phyloP scores from a whole-genome alignment of 2,888 invertebrate species.

The Tachystola acroxantha region DNA sequence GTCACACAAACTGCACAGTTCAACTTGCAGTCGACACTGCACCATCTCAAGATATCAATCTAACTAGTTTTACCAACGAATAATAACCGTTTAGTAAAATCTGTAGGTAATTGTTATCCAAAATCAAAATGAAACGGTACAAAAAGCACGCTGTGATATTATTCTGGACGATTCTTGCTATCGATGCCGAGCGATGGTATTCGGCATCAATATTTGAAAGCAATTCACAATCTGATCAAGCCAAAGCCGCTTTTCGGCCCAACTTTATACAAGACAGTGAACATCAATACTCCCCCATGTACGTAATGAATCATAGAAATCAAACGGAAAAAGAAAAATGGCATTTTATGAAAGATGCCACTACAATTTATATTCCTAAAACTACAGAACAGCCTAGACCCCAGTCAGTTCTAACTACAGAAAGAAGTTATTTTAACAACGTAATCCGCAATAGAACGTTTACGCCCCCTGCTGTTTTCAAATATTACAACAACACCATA shows the following conservation, averaged over 20 bases:
- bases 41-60: slow-evolving; percentile 2
- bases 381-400: background rate
- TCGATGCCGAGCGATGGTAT: slow-evolving; percentile 42
- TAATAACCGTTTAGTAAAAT: background rate
- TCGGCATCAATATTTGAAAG: slow-evolving; percentile 31
- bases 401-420: background rate
- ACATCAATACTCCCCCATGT: slow-evolving; percentile 11
- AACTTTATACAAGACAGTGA: slow-evolving; percentile 12
- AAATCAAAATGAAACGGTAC: slow-evolving; percentile 21
- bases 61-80: background rate
- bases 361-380: background rate
- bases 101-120: background rate
- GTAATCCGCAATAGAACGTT: background rate
- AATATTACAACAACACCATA: slow-evolving; percentile 23
- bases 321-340: slow-evolving; percentile 5
- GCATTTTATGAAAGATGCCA: slow-evolving; percentile 2
- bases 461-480: background rate
- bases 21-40: slow-evolving; percentile 15
- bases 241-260: too few species aligned
- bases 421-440: background rate
- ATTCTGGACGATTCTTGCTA: slow-evolving; percentile 19
- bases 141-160: slow-evolving; percentile 18
- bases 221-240: slow-evolving; percentile 6
- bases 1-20: slow-evolving; percentile 27
- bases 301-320: slow-evolving; percentile 1